Evolutionary conservation across 2,888 invertebrate species (phyloP).

Genomic region (Chrysotoxum bicinctum): DNA sequence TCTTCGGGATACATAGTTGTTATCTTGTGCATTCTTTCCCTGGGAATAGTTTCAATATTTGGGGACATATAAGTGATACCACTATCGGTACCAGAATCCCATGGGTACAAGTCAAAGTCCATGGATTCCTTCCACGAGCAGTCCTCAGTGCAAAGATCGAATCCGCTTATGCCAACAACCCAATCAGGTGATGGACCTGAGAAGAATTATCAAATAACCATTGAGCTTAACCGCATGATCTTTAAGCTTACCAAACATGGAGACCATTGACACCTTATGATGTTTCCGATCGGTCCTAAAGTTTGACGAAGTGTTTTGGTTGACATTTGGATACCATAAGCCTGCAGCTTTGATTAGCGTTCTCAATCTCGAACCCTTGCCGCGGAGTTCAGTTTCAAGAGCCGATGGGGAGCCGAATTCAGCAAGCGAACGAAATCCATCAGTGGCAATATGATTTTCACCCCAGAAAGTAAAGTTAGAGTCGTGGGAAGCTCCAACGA

Average conservation of each 20-base stretch:
- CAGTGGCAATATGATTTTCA: conserved; percentile 92
- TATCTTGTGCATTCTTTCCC: conserved; percentile 93
- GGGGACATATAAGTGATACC: conserved; percentile 96
- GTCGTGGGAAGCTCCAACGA: conserved; percentile 96
- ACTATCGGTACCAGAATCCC: conserved; percentile 97
- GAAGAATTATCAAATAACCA: not conserved
- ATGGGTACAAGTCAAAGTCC: conserved; percentile 93
- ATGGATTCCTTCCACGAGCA: conserved; percentile 95
- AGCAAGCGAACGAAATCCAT: conserved; percentile 91
- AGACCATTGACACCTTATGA: conserved; percentile 92
- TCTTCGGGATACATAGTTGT: conserved; percentile 96
- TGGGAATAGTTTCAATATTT: conserved; percentile 89
- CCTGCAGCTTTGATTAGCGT: conserved; percentile 95
- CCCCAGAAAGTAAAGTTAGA: conserved; percentile 95
- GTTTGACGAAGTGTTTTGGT: conserved; percentile 89
- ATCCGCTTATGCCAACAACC: conserved; percentile 95
- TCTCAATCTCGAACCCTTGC: conserved; percentile 88
- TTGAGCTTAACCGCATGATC: no score
- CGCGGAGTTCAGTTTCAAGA: conserved; percentile 94
- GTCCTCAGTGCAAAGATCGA: conserved; percentile 93
- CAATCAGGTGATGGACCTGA: conserved; percentile 98
- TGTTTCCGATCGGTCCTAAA: conserved; percentile 93
- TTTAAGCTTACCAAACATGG: conserved; percentile 85
- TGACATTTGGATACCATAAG: conserved; percentile 94
- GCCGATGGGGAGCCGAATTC: conserved; percentile 90